Evolutionary conservation across 2,888 invertebrate genomes (phyloP).

Genomic region (Erannis defoliaria): DNA sequence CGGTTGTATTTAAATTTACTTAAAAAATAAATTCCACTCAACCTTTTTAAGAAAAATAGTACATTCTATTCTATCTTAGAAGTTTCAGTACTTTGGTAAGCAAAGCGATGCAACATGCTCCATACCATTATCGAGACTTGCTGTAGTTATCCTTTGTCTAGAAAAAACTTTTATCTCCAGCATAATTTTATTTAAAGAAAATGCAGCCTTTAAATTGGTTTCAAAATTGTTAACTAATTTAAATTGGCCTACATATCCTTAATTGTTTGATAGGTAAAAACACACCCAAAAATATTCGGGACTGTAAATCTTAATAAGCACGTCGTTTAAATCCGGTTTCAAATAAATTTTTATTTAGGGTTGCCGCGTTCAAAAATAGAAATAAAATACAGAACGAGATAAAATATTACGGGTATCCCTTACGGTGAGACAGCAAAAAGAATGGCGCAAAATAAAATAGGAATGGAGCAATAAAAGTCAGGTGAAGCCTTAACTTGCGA

Average conservation of each 20-base stretch:
- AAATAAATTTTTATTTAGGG: conserved; percentile 36
- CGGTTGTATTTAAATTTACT: no score
- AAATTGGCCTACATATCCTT: no score
- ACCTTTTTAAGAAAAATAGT: no score
- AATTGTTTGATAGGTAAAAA: conserved; percentile 19
- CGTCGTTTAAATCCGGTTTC: conserved; percentile 32
- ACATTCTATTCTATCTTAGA: no score
- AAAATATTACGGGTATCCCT: conserved; percentile 41
- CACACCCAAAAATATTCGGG: conserved; percentile 21
- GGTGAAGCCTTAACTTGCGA: conserved; percentile 45
- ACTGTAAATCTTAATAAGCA: conserved; percentile 33
- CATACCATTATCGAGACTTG: no score
- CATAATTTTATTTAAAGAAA: no score
- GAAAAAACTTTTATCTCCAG: no score
- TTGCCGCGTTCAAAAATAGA: conserved; percentile 34
- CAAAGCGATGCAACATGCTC: no score
- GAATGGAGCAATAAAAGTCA: conserved; percentile 49
- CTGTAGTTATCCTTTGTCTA: no score
- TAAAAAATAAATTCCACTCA: no score
- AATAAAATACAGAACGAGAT: conserved; percentile 38
- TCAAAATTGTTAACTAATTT: background rate
- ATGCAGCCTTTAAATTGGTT: no score
- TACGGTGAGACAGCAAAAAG: conserved; percentile 43
- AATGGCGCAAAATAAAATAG: conserved; percentile 49
- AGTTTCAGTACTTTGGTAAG: no score